Evolutionary conservation across 2,888 invertebrate species (phyloP).

Genomic region (Drosophila kanekoi): DNA sequence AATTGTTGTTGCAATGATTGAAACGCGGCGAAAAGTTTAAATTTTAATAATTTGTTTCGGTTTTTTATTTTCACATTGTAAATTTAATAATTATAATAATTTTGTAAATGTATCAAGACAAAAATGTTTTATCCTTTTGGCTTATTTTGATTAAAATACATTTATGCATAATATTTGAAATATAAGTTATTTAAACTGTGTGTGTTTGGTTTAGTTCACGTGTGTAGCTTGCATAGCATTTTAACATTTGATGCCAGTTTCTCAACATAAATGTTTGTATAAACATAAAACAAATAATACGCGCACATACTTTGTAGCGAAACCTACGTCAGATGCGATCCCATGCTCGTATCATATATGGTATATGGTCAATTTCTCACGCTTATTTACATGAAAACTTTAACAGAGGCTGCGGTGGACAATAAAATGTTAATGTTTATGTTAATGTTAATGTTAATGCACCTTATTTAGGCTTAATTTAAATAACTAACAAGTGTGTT

Average conservation of each 20-base stretch:
- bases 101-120: slow-evolving; percentile 85
- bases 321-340: slow-evolving; percentile 31
- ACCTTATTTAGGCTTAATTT: slow-evolving; percentile 49
- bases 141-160: slow-evolving; percentile 84
- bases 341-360: slow-evolving; percentile 29
- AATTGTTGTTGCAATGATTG: background rate
- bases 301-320: slow-evolving; percentile 38
- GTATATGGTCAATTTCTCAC: slow-evolving; percentile 30
- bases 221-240: slow-evolving; percentile 65
- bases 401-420: slow-evolving; percentile 52
- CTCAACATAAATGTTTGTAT: slow-evolving; percentile 30
- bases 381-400: slow-evolving; percentile 71
- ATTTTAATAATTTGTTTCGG: slow-evolving; percentile 81
- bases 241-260: slow-evolving; percentile 74
- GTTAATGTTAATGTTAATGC: no score
- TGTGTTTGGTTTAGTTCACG: slow-evolving; percentile 48
- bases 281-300: slow-evolving; percentile 50
- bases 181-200: slow-evolving; percentile 78
- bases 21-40: slow-evolving; percentile 43
- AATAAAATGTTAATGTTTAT: no score
- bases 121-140: slow-evolving; percentile 77
- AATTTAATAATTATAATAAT: slow-evolving; percentile 84
- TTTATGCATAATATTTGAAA: slow-evolving; percentile 83
- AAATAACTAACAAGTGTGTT: slow-evolving; percentile 74
- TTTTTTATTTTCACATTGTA: slow-evolving; percentile 81